phyloP scores from a whole-genome alignment of 1,140 invertebrate species.

The Cephus cinctus region DNA sequence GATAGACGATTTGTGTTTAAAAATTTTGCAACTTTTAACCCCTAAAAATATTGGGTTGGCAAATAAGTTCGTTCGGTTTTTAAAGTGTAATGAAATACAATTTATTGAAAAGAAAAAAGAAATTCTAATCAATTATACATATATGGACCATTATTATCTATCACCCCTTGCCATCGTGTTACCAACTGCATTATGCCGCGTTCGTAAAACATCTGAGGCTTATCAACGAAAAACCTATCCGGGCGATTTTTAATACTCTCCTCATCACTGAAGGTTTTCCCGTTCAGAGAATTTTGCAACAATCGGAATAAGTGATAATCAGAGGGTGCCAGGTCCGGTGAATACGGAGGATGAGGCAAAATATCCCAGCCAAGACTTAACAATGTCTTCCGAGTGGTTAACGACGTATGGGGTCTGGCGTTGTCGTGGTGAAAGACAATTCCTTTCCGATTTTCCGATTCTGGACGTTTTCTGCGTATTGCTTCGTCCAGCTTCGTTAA shows the following conservation, averaged over 20 bases:
- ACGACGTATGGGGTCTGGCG: conserved; percentile 3
- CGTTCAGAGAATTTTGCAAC: conserved; percentile 19
- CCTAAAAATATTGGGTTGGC: background rate
- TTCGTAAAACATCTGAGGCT: background rate
- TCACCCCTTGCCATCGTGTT: background rate
- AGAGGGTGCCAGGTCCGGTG: conserved; percentile 23
- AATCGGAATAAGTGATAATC: conserved; percentile 29
- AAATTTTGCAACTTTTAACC: too few species aligned
- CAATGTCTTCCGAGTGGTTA: conserved; percentile 1
- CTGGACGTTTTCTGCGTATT: background rate
- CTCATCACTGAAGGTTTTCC: background rate
- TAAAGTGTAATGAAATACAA: background rate
- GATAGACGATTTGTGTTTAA: too few species aligned
- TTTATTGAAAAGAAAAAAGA: background rate
- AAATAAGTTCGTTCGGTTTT: background rate
- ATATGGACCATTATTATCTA: background rate
- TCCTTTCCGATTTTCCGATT: background rate
- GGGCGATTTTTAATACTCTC: background rate
- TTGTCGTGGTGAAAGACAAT: conserved; percentile 12
- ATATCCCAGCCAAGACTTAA: conserved; percentile 14
- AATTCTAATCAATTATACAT: background rate
- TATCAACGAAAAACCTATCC: background rate
- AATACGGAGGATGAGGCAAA: conserved; percentile 21
- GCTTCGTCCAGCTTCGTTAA: background rate
- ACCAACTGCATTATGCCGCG: background rate